These are phyloP conservation scores for Elgaria multicarinata DNA, from an alignment of 2,113 vertebrate genomes.

Conservation along the genomic window DNA sequence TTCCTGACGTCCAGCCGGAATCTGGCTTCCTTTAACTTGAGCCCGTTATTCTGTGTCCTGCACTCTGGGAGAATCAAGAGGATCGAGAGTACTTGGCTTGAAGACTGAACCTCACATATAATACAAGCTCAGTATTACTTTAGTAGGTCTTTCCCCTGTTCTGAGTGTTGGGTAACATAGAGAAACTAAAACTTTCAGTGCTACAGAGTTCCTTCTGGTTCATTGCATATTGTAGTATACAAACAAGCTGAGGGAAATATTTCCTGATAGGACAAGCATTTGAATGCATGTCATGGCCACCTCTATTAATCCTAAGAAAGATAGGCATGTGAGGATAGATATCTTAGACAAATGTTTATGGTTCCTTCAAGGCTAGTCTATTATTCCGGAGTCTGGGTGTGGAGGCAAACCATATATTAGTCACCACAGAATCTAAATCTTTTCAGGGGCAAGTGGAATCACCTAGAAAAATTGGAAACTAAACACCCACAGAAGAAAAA, in stretches of 20 bases:
- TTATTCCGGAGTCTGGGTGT: neutral
- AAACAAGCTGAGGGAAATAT: slow-evolving; percentile 42
- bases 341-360: slow-evolving; percentile 36
- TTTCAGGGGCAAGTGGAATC: neutral
- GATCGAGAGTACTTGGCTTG: neutral
- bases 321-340: slow-evolving; percentile 41
- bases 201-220: slow-evolving; percentile 38
- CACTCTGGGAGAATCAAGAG: no score
- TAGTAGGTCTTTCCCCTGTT: neutral
- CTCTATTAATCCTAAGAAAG: slow-evolving; percentile 59
- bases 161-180: neutral
- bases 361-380: slow-evolving; percentile 55
- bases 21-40: no score
- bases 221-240: slow-evolving; percentile 51
- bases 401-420: neutral
- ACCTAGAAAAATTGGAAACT: neutral
- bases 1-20: no score
- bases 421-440: slow-evolving; percentile 1
- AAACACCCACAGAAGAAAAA: neutral
- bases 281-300: slow-evolving; percentile 45
- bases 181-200: slow-evolving; percentile 19
- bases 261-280: slow-evolving; percentile 54
- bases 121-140: neutral
- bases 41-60: no score
- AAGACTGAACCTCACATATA: neutral